Evolutionary conservation across 2,888 invertebrate species (phyloP), one percentile per base, ranked within the genome.

Genomic region (Lottia gigantea): DNA sequence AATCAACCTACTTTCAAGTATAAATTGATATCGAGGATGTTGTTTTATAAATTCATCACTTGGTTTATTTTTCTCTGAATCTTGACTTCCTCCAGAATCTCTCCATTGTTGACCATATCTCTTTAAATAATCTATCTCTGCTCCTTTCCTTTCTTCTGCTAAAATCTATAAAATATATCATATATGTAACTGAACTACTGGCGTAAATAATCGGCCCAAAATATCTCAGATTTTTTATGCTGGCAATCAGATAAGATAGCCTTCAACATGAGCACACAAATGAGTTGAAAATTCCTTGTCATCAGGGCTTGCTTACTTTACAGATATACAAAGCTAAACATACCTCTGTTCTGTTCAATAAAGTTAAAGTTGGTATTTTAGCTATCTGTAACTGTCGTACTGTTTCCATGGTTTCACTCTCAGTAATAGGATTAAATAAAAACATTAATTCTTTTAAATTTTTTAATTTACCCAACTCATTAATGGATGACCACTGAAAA

Each of bases 111-210:
- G 77, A 40, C 94, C 95, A 88, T 93, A 93, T 26, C 92, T 91
- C 88, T 96, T 96, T 88, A 97, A 89, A 83, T 97, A 96, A 90
- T 97, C 97, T 74, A 95, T 94, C 84, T 97, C 96, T 0, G 96
- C 95, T 2, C 95, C 96, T 76, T 93, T 92, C 68, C 95, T 92
- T 72, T 95, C 93, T 71, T 92, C 92, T 0, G 90, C 85, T 0
- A 90, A 90, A 76, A 96, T 93, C 77, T 90, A 89, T 0, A 92
- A 89, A n/a, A n/a, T n/a, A n/a, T n/a, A n/a, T n/a, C n/a, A n/a
- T n/a, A n/a, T n/a, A n/a, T n/a, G n/a, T n/a, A n/a, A n/a, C n/a
- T n/a, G n/a, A n/a, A n/a, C n/a, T n/a, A n/a, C n/a, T n/a, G n/a
- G n/a, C n/a, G n/a, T n/a, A n/a, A n/a, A n/a, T n/a, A n/a, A n/a